Evolutionary conservation across 2,113 vertebrate genomes (phyloP).

Genomic region (Hippocampus comes): DNA sequence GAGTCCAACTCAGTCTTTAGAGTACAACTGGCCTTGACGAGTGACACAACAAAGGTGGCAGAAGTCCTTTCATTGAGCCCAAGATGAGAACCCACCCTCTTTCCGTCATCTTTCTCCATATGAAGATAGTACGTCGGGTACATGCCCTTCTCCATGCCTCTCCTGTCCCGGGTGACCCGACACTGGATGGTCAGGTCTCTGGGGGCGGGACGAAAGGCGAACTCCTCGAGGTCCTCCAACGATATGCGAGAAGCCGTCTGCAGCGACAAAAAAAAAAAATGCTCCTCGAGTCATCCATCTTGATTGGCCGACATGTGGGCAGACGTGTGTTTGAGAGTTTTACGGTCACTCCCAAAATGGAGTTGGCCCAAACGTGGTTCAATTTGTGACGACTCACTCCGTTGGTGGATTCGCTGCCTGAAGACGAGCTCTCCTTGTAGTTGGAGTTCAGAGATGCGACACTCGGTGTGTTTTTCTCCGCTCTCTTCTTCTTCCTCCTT

Average conservation of each 20-base stretch:
- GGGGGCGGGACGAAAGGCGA: slow-evolving; percentile 73
- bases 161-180: slow-evolving; percentile 79
- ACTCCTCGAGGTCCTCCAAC: slow-evolving; percentile 76
- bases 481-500: slow-evolving; percentile 53
- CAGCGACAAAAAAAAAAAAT: neutral
- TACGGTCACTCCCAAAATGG: too few relatives aligned
- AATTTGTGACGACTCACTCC: slow-evolving; percentile 47
- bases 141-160: slow-evolving; percentile 80
- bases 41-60: neutral
- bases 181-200: slow-evolving; percentile 75
- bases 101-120: slow-evolving; percentile 78
- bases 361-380: neutral
- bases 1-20: too few relatives aligned
- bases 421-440: slow-evolving; percentile 60
- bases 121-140: slow-evolving; percentile 87
- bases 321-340: too few relatives aligned
- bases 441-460: slow-evolving; percentile 72
- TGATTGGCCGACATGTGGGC: too few relatives aligned
- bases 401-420: slow-evolving; percentile 56
- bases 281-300: neutral
- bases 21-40: too few relatives aligned
- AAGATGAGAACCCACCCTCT: slow-evolving; percentile 63
- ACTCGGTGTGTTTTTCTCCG: slow-evolving; percentile 42
- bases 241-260: slow-evolving; percentile 64
- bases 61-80: too few relatives aligned